Base-by-base conservation (phyloP, 1,140 invertebrate species). In the Zaprionus taronus region DNA sequence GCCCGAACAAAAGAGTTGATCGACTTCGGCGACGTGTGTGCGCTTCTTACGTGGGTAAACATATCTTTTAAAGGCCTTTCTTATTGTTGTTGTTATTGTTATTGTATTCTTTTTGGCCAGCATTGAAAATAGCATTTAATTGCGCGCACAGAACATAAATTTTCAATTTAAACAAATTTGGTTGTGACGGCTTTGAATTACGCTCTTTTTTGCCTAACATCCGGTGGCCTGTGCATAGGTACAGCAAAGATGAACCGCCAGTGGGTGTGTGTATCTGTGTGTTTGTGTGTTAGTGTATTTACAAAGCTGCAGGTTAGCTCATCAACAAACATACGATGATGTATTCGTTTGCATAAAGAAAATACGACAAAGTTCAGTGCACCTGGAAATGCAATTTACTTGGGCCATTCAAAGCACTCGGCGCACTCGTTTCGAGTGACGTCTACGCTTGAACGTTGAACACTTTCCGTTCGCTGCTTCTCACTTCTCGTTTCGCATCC, bases 301-400 rank as follows among this genome's bases (percentile, higher is more conserved):
- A 14, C 20, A 5, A 41, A 44, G 26, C 31, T 66, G 36, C 24
- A 20, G 36, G n/a, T 74, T 74, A 57, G 58, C 58, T 56, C 51
- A 63, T 57, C 51, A 60, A 24, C 36, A 26, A 31, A 56, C 53
- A 28, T 56, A 17, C 41, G 41, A 47, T 47, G 41, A 47, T 47
- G n/a, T 17, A 47, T n/a, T 47, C 41, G 41, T 47, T 15, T 41
- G 15, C n/a, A 34, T n/a, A 53, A 20, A 28, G 24, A 49, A 12
- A 55, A 64, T 44, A 36, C 41, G n/a, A 41, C 57, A 65, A 72
- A 51, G 83, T 85, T 86, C 83, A 85, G 44, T 83, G 79, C 83
- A 84, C 81, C 79, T 84, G 74, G 63, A 69, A 78, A 65, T 85
- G 81, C 81, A 84, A 65, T 64, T 82, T 68, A 26, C 62, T 60